These are phyloP conservation scores for Protobothrops mucrosquamatus DNA, from an alignment of 2,113 vertebrate species.

Conservation along the genomic window DNA sequence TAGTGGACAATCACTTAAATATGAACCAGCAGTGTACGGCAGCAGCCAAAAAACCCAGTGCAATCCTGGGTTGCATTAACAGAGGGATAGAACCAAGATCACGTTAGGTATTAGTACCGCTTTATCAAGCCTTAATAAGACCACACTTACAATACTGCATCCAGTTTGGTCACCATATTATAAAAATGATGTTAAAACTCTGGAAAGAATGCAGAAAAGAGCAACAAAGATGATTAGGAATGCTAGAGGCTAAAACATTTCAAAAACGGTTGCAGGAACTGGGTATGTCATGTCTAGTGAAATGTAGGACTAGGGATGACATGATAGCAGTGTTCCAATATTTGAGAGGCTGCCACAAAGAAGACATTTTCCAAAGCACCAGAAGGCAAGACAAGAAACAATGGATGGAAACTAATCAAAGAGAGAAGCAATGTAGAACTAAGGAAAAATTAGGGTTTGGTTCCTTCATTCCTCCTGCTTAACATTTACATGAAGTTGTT, in stretches of 20 bases:
- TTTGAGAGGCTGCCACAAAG: too few relatives aligned
- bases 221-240: not conserved
- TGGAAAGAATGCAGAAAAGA: not conserved
- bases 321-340: too few relatives aligned
- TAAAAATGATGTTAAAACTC: not conserved
- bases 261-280: too few relatives aligned
- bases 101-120: not conserved
- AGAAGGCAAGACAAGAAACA: too few relatives aligned
- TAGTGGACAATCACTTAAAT: not conserved
- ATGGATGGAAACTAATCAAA: too few relatives aligned
- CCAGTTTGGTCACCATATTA: not conserved
- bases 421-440: too few relatives aligned
- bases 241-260: too few relatives aligned
- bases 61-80: not conserved
- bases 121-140: not conserved
- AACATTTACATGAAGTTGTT: not conserved
- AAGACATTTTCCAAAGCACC: too few relatives aligned
- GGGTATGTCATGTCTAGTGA: too few relatives aligned
- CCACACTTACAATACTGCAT: not conserved
- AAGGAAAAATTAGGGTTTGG: too few relatives aligned
- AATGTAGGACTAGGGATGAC: too few relatives aligned
- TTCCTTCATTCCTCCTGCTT: not conserved
- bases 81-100: not conserved
- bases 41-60: not conserved
- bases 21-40: not conserved